A percentile compares a stretch with the other conserved stretches of the same genome.
These are phyloP conservation scores for Thalassoma bifasciatum DNA, from an alignment of 2,113 vertebrate species.

Conservation along the genomic window DNA sequence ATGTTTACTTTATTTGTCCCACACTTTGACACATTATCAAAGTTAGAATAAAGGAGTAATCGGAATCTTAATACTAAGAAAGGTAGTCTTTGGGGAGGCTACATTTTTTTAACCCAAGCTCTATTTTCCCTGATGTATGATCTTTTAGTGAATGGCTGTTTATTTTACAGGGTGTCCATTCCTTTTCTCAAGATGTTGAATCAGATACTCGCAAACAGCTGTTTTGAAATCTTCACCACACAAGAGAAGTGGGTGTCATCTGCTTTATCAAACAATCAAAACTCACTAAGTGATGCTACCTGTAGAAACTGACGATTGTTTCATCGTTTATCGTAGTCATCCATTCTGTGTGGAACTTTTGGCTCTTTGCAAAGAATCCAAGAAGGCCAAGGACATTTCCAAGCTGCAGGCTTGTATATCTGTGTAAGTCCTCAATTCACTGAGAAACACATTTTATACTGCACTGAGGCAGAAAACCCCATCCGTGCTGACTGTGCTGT, in stretches of 20 bases:
- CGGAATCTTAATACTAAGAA: no score
- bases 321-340: slow-evolving; percentile 81
- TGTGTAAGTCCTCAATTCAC: slow-evolving; percentile 86
- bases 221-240: slow-evolving; percentile 87
- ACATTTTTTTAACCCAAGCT: background rate
- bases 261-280: background rate
- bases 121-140: no score
- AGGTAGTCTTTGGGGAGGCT: no score
- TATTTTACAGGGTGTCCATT: slow-evolving; percentile 86
- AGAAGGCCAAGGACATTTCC: slow-evolving; percentile 87
- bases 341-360: slow-evolving; percentile 88
- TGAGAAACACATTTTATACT: background rate
- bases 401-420: slow-evolving; percentile 88
- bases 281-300: background rate
- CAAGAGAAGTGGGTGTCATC: slow-evolving; percentile 86
- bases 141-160: background rate
- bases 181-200: slow-evolving; percentile 92
- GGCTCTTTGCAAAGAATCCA: slow-evolving; percentile 89
- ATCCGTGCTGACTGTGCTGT: slow-evolving; percentile 10
- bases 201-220: slow-evolving; percentile 89
- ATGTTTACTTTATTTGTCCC: no score
- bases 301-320: slow-evolving; percentile 19
- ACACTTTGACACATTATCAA: no score
- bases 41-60: no score
- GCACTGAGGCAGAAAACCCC: background rate